Percentiles rank a stretch among this genome's conserved stretches.
Conservation (phyloP, 2,113 vertebrate genomes). For the Parus major region DNA sequence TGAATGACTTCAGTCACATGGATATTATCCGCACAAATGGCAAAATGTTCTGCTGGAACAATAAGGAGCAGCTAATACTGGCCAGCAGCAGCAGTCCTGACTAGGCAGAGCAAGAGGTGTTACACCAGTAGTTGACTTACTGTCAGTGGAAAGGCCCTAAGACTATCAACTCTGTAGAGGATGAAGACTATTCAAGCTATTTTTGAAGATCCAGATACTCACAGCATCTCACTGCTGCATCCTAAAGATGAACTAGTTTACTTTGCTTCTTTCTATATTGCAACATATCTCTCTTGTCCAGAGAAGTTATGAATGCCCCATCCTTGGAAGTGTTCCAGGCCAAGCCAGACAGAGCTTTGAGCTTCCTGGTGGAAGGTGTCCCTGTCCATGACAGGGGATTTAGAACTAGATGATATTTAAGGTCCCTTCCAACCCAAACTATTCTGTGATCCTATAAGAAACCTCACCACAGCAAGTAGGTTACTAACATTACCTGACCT, state of each 20-base stretch:
- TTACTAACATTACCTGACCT: background rate
- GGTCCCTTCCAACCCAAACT: background rate
- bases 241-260: background rate
- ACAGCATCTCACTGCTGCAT: background rate
- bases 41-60: background rate
- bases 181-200: background rate
- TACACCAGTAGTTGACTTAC: background rate
- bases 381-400: no score
- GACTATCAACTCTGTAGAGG: background rate
- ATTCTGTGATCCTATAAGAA: background rate
- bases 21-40: background rate
- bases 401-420: background rate
- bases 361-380: background rate
- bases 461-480: background rate
- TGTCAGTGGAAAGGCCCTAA: background rate
- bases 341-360: background rate
- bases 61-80: background rate
- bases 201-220: background rate
- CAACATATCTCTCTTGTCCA: background rate
- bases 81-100: background rate
- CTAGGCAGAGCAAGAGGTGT: background rate
- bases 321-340: background rate
- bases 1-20: background rate
- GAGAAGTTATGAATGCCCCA: background rate
- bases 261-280: background rate